Percentiles rank a stretch among this genome's conserved stretches.
Conservation (phyloP, 1,140 invertebrate genomes). For the Parasteatoda tepidariorum region DNA sequence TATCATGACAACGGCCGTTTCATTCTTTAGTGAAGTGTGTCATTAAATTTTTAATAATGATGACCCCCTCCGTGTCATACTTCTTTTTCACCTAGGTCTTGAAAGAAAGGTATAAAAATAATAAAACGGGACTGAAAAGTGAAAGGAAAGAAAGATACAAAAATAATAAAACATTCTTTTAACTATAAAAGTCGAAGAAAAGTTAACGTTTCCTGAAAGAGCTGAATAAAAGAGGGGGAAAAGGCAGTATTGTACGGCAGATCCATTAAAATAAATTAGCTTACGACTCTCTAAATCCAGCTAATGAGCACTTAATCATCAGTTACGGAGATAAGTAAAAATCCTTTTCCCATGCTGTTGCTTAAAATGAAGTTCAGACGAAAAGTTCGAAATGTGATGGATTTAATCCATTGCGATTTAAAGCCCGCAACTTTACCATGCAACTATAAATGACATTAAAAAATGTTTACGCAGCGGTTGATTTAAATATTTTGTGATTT, state of each 20-base stretch:
- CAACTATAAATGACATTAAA: too few relatives aligned
- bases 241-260: constrained; percentile 22
- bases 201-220: constrained; percentile 38
- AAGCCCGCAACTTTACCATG: too few relatives aligned
- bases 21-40: constrained; percentile 32
- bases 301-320: constrained; percentile 44
- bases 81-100: too few relatives aligned
- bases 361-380: too few relatives aligned
- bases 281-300: neutral
- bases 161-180: constrained; percentile 6
- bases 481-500: too few relatives aligned
- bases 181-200: constrained; percentile 16
- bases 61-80: neutral
- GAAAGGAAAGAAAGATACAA: neutral
- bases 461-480: too few relatives aligned
- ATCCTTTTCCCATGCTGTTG: neutral
- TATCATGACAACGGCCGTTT: too few relatives aligned
- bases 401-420: too few relatives aligned
- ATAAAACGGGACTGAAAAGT: too few relatives aligned
- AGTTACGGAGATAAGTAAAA: neutral
- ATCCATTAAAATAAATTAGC: constrained; percentile 51
- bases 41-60: constrained; percentile 54
- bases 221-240: constrained; percentile 1
- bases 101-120: constrained; percentile 21
- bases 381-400: too few relatives aligned